Conservation (phyloP, 1,140 invertebrate genomes). For the Pseudachorutes palmiensis region DNA sequence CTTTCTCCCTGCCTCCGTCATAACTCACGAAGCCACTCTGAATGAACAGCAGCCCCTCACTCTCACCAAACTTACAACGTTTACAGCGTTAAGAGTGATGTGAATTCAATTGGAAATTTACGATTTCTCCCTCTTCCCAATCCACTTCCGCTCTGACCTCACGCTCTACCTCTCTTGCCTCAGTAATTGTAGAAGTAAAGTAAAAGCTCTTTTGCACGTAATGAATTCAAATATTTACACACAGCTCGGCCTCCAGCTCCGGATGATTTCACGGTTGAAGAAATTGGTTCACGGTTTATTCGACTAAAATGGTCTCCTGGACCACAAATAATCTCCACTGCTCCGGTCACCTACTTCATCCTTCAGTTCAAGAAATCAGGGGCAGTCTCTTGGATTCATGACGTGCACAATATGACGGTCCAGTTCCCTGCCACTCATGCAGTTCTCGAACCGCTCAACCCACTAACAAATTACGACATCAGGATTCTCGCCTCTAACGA, state of each 20-base stretch:
- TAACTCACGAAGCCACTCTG: too few relatives aligned
- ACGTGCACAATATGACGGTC: constrained; percentile 29
- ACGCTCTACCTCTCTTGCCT: too few relatives aligned
- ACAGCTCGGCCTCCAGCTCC: constrained; percentile 31
- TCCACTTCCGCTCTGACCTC: too few relatives aligned
- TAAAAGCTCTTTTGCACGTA: too few relatives aligned
- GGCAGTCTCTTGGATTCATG: constrained; percentile 14
- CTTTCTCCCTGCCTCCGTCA: not conserved
- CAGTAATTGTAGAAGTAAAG: too few relatives aligned
- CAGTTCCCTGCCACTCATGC: constrained; percentile 28
- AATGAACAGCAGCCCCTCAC: not conserved
- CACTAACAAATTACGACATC: constrained; percentile 42
- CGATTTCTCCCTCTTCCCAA: too few relatives aligned
- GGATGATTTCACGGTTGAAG: constrained; percentile 33
- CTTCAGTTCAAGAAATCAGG: constrained; percentile 34
- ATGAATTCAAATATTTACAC: constrained; percentile 9
- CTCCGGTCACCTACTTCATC: constrained; percentile 34
- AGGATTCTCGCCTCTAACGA: constrained; percentile 43
- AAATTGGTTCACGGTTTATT: constrained; percentile 35
- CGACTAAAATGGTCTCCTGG: constrained; percentile 29
- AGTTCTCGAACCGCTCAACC: constrained; percentile 39
- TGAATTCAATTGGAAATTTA: too few relatives aligned
- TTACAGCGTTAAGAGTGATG: too few relatives aligned
- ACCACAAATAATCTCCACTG: constrained; percentile 12
- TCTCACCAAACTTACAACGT: too few relatives aligned